These are phyloP conservation scores for Genyomyrus donnyi DNA, from an alignment of 2,113 vertebrate species.

Conservation along the genomic window DNA sequence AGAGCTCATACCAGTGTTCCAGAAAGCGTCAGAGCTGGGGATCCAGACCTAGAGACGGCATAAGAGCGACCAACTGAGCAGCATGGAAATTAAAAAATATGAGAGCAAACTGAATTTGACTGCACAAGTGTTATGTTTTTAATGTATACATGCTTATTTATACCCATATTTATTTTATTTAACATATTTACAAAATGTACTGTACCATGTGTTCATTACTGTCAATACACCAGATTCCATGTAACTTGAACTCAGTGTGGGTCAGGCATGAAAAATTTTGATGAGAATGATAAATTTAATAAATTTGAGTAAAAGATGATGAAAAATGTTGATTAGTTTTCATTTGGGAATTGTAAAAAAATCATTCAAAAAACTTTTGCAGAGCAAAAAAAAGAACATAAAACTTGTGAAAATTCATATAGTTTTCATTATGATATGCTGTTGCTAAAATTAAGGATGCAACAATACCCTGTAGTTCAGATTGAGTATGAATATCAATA, in stretches of 20 bases:
- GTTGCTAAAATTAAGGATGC: background rate
- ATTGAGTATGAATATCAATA: background rate
- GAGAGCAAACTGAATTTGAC: background rate
- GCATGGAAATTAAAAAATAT: background rate
- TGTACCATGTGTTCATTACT: background rate
- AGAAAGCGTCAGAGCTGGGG: background rate
- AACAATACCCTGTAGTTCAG: background rate
- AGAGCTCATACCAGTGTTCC: background rate
- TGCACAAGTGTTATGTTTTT: background rate
- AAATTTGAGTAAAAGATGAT: background rate
- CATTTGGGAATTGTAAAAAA: background rate
- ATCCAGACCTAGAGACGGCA: background rate
- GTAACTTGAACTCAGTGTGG: background rate
- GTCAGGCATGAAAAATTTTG: background rate
- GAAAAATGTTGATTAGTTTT: background rate
- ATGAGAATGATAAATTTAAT: background rate
- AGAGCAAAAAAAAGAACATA: background rate
- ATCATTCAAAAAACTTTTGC: background rate
- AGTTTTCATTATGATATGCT: background rate
- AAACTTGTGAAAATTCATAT: background rate
- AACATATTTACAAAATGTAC: slow-evolving; percentile 5
- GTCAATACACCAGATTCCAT: background rate
- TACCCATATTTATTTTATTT: slow-evolving; percentile 13
- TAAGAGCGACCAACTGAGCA: background rate
- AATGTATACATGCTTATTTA: background rate